phyloP scores from a whole-genome alignment of 2,888 invertebrate species.

The Ethmia dodecea region DNA sequence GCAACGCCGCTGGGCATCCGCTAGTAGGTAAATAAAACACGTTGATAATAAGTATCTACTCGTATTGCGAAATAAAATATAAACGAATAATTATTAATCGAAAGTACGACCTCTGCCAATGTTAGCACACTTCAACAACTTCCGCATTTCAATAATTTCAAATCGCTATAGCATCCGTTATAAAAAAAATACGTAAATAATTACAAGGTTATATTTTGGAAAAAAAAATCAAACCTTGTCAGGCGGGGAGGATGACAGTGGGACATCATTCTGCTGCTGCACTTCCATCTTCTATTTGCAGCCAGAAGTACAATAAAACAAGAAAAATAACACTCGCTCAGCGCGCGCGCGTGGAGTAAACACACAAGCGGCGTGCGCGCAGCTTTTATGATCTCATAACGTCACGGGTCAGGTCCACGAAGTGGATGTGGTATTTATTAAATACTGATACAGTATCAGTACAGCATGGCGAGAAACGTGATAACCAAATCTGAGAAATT shows the following conservation, averaged over 20 bases:
- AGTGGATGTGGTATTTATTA: neutral
- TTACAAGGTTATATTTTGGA: constrained; percentile 9
- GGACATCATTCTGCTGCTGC: constrained; percentile 18
- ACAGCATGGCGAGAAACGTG: too few relatives aligned
- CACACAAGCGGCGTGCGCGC: constrained; percentile 45
- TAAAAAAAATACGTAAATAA: neutral
- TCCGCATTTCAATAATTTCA: neutral
- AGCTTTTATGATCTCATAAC: constrained; percentile 31
- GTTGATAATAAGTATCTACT: too few relatives aligned
- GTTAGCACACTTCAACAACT: too few relatives aligned
- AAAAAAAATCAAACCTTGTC: constrained; percentile 35
- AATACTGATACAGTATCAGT: neutral
- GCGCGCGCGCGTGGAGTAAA: constrained; percentile 24
- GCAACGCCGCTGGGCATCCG: too few relatives aligned
- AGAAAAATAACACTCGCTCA: neutral
- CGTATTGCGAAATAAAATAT: too few relatives aligned
- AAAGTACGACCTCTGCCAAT: too few relatives aligned
- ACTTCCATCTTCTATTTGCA: constrained; percentile 26
- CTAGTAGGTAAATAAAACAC: too few relatives aligned
- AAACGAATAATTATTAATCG: too few relatives aligned
- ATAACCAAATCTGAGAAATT: too few relatives aligned
- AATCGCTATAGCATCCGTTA: neutral
- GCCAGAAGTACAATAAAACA: neutral
- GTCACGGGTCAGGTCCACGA: constrained; percentile 15
- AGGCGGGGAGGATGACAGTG: constrained; percentile 38